Conservation (phyloP, 1,140 invertebrate species). For the Cydia splendana region DNA sequence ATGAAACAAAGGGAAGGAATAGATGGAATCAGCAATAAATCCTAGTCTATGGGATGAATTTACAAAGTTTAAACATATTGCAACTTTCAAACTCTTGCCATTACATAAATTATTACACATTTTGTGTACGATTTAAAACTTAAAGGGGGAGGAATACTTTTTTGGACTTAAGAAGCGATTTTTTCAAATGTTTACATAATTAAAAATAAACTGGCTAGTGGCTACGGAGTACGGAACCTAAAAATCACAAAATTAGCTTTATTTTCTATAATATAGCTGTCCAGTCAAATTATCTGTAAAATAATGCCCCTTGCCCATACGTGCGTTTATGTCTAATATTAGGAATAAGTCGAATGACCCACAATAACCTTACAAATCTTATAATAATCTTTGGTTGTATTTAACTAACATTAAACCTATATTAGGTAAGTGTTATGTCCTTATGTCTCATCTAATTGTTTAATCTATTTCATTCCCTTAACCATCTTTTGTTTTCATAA, state of each 20-base stretch:
- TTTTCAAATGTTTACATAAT: background rate
- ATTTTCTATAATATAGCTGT: no score
- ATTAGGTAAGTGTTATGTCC: background rate
- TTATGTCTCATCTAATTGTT: background rate
- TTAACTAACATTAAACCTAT: background rate
- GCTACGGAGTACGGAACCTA: no score
- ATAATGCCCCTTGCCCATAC: background rate
- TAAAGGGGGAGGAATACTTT: background rate
- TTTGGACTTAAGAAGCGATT: background rate
- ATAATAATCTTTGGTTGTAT: background rate
- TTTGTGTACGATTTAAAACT: background rate
- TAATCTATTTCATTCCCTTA: background rate
- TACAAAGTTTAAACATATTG: no score
- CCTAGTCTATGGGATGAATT: no score
- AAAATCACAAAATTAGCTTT: no score
- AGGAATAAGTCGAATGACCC: background rate
- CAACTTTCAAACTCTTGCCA: no score
- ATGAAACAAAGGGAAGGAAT: background rate
- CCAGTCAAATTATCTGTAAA: no score
- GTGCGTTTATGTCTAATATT: conserved; percentile 13
- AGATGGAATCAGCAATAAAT: background rate
- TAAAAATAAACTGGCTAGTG: background rate
- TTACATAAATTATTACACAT: no score
- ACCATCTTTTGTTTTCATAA: background rate
- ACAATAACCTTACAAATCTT: no score